Evolutionary conservation across 2,888 invertebrate species (phyloP).

Genomic region (Dorcus parallelipipedus): DNA sequence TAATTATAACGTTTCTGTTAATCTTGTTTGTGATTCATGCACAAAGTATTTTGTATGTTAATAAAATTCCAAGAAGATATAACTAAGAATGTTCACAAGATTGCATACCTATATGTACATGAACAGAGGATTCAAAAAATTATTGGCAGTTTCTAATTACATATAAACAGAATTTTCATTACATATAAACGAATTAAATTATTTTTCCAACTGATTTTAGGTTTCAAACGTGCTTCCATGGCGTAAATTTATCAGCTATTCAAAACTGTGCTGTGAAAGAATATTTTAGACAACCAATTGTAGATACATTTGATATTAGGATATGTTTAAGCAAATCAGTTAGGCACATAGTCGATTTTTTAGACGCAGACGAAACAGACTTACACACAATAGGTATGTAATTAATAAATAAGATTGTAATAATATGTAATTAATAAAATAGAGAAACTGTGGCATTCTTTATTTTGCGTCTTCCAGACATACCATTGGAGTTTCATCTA

Average conservation of each 20-base stretch:
- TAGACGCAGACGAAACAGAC: conserved; percentile 87
- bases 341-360: conserved; percentile 91
- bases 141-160: no score
- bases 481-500: conserved; percentile 90
- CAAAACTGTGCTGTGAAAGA: conserved; percentile 93
- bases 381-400: conserved; percentile 76
- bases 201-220: conserved; percentile 36
- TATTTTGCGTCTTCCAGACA: conserved; percentile 54
- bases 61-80: no score
- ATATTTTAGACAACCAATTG: conserved; percentile 96
- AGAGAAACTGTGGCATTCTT: background rate
- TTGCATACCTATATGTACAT: no score
- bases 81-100: no score
- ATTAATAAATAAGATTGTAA: no score
- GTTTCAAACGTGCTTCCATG: conserved; percentile 96
- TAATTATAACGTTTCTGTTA: no score
- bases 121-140: no score
- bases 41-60: background rate
- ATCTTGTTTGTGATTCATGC: no score
- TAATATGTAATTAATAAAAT: conserved; percentile 26
- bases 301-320: conserved; percentile 96
- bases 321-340: conserved; percentile 95
- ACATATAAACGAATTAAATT: no score
- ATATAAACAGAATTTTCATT: no score
- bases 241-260: conserved; percentile 90